Base-by-base conservation (phyloP, 2,888 invertebrate species). In the Arrhopalites spinosus region DNA sequence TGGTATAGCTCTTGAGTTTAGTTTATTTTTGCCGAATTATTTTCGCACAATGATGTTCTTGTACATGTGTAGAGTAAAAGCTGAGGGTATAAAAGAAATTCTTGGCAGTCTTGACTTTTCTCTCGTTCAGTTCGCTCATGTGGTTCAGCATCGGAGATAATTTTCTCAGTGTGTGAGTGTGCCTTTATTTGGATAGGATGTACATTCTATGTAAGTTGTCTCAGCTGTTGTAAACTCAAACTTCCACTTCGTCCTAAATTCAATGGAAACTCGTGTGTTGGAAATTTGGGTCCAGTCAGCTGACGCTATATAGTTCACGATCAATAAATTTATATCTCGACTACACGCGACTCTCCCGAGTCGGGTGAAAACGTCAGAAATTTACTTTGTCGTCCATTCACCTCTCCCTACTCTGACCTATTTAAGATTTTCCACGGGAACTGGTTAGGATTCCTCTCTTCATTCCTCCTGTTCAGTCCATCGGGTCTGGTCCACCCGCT, bases 361-460 rank as follows among this genome's bases (percentile, higher is more conserved):
- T 61, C 20, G 59, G 20, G 59, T 23, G 20, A 15, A 61, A 27
- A 25, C 20, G 59, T 7, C 23, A 61, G 59, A 61, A n/a, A n/a
- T 61, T 61, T 20, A 23, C 23, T 61, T 61, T 27, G 23, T 15
- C 59, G 70, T 56, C 29, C 50, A 30, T 70, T 70, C 70, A 70
- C 70, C 70, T 70, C 70, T 50, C 53, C 69, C 27, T 25, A 27
- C 56, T 27, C 36, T 70, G 70, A 70, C 70, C 70, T 56, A 70
- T 56, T 56, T 70, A n/a, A 61, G 68, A 25, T 70, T 70, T 56
- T 56, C 47, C 59, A 50, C 70, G 70, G 70, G 70, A 70, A 70
- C 70, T 17, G 56, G 70, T 70, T 61, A 61, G 59, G 7, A 25
- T 25, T 11, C 23, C 20, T 27, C 25, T 25, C n/a, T n/a, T n/a